phyloP scores from a whole-genome alignment of 1,140 invertebrate genomes.

The Chironomus tepperi region DNA sequence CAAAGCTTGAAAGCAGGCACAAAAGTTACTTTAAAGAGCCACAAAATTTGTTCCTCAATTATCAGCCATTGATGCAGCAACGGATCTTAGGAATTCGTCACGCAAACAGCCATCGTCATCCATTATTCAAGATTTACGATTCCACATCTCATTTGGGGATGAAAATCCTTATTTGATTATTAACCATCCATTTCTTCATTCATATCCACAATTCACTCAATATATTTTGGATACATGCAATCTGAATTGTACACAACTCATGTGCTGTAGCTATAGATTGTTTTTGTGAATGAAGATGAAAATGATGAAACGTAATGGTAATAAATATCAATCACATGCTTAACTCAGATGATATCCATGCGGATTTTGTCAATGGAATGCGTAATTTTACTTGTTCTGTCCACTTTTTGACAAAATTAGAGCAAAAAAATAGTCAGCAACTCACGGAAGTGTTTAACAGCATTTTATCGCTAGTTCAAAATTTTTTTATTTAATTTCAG shows the following conservation, averaged over 20 bases:
- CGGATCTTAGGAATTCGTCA: background rate
- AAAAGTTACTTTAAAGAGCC: too few relatives aligned
- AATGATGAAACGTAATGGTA: background rate
- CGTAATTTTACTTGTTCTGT: background rate
- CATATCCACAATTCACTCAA: background rate
- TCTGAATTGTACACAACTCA: too few relatives aligned
- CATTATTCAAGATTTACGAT: background rate
- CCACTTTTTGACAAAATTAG: background rate
- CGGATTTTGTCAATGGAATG: background rate
- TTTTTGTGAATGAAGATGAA: background rate
- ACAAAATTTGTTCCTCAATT: background rate
- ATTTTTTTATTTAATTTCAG: too few relatives aligned
- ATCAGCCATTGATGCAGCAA: background rate
- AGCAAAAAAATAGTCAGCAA: background rate
- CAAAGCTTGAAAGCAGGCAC: too few relatives aligned
- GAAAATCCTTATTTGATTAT: slow-evolving; percentile 10
- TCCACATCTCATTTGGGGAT: background rate
- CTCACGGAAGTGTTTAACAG: too few relatives aligned
- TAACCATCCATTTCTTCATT: background rate
- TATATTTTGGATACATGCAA: too few relatives aligned
- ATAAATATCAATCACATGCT: slow-evolving; percentile 5
- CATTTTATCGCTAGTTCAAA: too few relatives aligned
- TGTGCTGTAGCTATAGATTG: too few relatives aligned
- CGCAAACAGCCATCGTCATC: background rate
- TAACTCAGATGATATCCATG: background rate